Conservation (phyloP, 2,888 invertebrate genomes). For the Apamea epomidion region DNA sequence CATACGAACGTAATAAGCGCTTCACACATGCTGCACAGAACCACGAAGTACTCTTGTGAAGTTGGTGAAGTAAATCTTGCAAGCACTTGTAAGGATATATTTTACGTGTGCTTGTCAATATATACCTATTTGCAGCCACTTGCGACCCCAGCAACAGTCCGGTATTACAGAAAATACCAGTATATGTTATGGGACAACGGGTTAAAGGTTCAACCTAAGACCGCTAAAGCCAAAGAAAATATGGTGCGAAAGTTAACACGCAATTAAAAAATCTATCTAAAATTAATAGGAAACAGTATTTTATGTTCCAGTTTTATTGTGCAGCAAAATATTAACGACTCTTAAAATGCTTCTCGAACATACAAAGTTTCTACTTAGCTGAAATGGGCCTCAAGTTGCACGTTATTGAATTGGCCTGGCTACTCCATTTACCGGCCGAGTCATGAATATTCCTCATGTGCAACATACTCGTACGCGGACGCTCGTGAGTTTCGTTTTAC, state of each 20-base stretch:
- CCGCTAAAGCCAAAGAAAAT: constrained; percentile 4
- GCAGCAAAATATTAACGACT: constrained; percentile 31
- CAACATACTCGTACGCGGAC: constrained; percentile 75
- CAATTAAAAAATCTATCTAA: constrained; percentile 18
- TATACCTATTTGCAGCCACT: not conserved
- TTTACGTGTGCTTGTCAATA: not conserved
- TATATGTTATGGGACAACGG: not conserved
- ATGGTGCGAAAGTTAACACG: constrained; percentile 18
- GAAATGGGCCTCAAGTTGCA: constrained; percentile 66
- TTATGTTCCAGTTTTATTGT: constrained; percentile 27
- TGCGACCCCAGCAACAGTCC: not conserved
- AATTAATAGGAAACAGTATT: constrained; percentile 22
- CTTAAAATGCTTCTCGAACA: constrained; percentile 39
- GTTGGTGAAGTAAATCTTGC: not conserved
- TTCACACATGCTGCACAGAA: not conserved
- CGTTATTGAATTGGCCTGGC: constrained; percentile 72
- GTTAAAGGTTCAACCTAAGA: not conserved
- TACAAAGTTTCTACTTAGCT: constrained; percentile 60
- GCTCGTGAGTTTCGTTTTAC: constrained; percentile 81
- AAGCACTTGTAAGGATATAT: not conserved
- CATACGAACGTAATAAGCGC: not conserved
- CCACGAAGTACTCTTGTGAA: not conserved
- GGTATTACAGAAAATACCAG: constrained; percentile 9
- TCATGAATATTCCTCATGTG: constrained; percentile 84
- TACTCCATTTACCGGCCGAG: constrained; percentile 76